Percentiles rank a stretch among this genome's conserved stretches.
These are phyloP conservation scores for Empidonax traillii DNA, from an alignment of 2,113 vertebrate genomes.

Conservation along the genomic window DNA sequence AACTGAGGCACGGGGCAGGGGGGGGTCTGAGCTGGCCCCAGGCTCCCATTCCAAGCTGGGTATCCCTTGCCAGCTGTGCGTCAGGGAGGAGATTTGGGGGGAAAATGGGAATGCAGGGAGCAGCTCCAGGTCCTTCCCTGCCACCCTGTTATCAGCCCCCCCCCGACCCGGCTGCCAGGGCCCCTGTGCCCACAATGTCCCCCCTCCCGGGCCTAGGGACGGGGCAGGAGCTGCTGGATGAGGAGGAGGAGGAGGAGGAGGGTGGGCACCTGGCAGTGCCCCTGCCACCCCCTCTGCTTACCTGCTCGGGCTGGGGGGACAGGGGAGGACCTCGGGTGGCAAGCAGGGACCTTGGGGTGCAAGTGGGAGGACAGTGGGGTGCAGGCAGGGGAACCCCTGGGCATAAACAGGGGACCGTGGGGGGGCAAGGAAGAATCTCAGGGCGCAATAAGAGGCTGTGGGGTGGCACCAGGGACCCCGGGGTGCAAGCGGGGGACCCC, in stretches of 20 bases:
- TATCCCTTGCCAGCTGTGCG: fast-evolving
- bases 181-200: background rate
- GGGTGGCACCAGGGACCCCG: background rate
- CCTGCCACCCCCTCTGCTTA: background rate
- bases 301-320: background rate
- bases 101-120: background rate
- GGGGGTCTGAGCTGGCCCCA: background rate
- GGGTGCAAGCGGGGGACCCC: too few species aligned
- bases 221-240: background rate
- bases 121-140: background rate
- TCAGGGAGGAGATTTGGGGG: background rate
- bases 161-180: background rate
- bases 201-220: background rate
- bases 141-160: fast-evolving
- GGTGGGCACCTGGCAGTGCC: background rate
- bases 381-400: fast-evolving
- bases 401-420: too few species aligned
- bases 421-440: background rate
- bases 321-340: too few species aligned
- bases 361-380: background rate
- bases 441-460: too few species aligned
- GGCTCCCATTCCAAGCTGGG: fast-evolving
- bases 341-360: background rate
- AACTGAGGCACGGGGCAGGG: background rate
- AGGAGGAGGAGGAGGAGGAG: background rate